Conservation (phyloP, 2,797 vertebrate species). For the Petrocephalus sullivani region DNA sequence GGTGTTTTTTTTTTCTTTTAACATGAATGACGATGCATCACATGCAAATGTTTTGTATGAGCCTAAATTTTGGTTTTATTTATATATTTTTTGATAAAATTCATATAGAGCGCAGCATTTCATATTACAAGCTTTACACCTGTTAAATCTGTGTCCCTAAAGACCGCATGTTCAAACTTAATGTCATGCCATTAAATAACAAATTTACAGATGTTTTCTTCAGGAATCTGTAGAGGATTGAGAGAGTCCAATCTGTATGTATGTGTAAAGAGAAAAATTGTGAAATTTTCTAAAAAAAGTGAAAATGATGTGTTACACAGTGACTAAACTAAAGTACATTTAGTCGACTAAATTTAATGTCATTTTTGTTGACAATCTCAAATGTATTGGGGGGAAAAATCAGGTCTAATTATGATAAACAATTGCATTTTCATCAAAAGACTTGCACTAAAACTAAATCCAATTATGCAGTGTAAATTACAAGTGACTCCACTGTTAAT, state of each 20-base stretch:
- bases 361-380: not conserved
- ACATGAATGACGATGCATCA: not conserved
- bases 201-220: not conserved
- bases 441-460: not conserved
- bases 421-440: not conserved
- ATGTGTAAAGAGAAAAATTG: not conserved
- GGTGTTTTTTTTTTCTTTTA: not conserved
- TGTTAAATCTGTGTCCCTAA: not conserved
- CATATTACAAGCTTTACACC: not conserved
- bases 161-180: not conserved
- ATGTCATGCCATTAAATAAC: not conserved
- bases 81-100: not conserved
- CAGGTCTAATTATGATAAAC: not conserved
- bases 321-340: not conserved
- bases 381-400: not conserved
- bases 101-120: not conserved
- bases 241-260: not conserved
- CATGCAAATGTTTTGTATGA: too few relatives aligned
- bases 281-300: not conserved
- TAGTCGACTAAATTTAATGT: not conserved
- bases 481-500: not conserved
- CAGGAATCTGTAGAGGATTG: not conserved
- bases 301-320: not conserved
- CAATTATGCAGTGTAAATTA: not conserved
- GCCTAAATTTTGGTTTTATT: too few relatives aligned